A percentile compares a stretch with the other conserved stretches of the same genome.
Evolutionary conservation across 2,888 invertebrate genomes (phyloP).

Genomic region (Amphipyra berbera): DNA sequence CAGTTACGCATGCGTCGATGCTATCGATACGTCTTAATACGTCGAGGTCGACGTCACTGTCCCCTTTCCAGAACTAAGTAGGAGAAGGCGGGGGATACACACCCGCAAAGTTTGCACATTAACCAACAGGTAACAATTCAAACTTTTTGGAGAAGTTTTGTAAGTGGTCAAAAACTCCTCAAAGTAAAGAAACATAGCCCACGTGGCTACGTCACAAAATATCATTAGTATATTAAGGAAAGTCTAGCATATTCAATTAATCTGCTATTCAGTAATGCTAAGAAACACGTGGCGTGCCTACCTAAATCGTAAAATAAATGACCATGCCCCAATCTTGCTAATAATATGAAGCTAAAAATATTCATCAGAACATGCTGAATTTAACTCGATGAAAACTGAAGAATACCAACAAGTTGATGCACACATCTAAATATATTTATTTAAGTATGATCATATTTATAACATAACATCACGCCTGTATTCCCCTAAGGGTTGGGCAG

Average conservation of each 20-base stretch:
- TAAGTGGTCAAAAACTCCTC: not conserved
- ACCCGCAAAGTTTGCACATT: conserved; percentile 23
- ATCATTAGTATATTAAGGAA: conserved; percentile 26
- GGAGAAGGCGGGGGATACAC: conserved; percentile 57
- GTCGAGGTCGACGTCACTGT: conserved; percentile 81
- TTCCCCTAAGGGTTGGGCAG: too few relatives aligned
- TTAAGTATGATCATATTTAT: conserved; percentile 6
- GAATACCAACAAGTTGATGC: conserved; percentile 7
- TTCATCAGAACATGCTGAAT: conserved; percentile 19
- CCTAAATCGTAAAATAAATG: conserved; percentile 20
- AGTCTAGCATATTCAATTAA: conserved; percentile 21
- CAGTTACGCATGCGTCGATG: conserved; percentile 83
- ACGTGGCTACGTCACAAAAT: conserved; percentile 12
- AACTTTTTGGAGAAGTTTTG: conserved; percentile 21
- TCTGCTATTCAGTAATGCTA: conserved; percentile 8
- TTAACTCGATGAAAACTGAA: conserved; percentile 4
- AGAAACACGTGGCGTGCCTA: conserved; percentile 18
- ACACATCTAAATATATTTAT: conserved; percentile 26
- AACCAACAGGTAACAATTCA: conserved; percentile 34
- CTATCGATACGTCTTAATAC: conserved; percentile 78
- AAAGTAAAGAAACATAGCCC: conserved; percentile 2
- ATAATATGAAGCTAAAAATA: conserved; percentile 18
- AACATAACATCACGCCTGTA: too few relatives aligned
- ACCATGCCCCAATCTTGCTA: conserved; percentile 10
- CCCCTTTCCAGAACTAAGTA: conserved; percentile 79